These are phyloP conservation scores for Pseudolycoriella hygida DNA, from an alignment of 2,888 invertebrate species.

Conservation along the genomic window DNA sequence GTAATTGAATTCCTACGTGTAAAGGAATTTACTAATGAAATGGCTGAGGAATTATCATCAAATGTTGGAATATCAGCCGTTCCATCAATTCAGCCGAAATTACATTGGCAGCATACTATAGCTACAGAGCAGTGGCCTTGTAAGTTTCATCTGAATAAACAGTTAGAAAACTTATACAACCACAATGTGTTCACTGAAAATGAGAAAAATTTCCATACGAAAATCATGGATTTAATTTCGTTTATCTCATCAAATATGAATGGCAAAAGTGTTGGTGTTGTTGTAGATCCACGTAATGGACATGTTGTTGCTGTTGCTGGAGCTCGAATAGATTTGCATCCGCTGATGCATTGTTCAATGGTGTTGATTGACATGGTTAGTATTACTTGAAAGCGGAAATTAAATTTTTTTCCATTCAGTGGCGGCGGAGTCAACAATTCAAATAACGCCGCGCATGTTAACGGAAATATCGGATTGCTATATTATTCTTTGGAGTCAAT, in stretches of 20 bases:
- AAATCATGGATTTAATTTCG: slow-evolving; percentile 37
- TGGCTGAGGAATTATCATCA: slow-evolving; percentile 3
- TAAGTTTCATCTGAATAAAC: slow-evolving; percentile 66
- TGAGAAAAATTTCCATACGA: slow-evolving; percentile 36
- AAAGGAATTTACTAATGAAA: neutral
- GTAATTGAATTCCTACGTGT: neutral
- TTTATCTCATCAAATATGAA: slow-evolving; percentile 18
- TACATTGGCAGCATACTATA: slow-evolving; percentile 45
- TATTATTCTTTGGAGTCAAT: no score
- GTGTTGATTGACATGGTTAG: slow-evolving; percentile 62
- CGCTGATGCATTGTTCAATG: slow-evolving; percentile 71
- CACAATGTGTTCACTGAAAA: slow-evolving; percentile 38
- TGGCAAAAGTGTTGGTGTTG: slow-evolving; percentile 33
- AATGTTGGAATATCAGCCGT: slow-evolving; percentile 35
- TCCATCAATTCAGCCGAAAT: slow-evolving; percentile 40
- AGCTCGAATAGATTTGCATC: slow-evolving; percentile 38
- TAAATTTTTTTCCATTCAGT: no score
- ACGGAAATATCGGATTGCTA: no score
- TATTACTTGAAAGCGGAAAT: no score
- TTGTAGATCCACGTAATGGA: slow-evolving; percentile 52
- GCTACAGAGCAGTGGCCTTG: slow-evolving; percentile 56
- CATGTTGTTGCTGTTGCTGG: slow-evolving; percentile 49
- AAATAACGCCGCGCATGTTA: no score
- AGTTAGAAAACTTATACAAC: slow-evolving; percentile 46
- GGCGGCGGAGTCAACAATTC: no score